phyloP scores from a whole-genome alignment of 2,797 vertebrate species.

The Pangasius sanitwongsei region DNA sequence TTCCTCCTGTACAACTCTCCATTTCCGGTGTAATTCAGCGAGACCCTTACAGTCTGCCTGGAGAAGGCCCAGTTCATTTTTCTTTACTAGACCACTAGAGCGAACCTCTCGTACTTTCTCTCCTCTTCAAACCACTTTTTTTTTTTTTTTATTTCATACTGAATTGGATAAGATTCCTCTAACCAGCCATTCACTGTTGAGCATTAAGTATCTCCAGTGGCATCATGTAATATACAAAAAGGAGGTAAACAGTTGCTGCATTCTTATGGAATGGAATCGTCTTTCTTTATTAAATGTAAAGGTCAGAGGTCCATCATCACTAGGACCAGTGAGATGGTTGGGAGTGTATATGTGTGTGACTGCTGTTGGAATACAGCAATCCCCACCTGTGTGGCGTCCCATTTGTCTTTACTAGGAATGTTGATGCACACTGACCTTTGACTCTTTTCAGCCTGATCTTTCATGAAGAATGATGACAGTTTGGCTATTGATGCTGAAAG shows the following conservation, averaged over 20 bases:
- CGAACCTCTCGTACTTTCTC: background rate
- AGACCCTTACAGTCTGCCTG: background rate
- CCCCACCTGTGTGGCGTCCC: background rate
- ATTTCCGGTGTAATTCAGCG: background rate
- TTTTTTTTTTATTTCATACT: background rate
- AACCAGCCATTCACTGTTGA: background rate
- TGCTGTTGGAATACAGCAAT: background rate
- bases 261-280: background rate
- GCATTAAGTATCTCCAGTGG: background rate
- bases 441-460: background rate
- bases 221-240: background rate
- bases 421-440: background rate
- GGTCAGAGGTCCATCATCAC: background rate
- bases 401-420: background rate
- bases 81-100: background rate
- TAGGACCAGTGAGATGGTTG: background rate
- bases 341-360: background rate
- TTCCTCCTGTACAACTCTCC: background rate
- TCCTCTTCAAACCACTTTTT: background rate
- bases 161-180: background rate
- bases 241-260: background rate
- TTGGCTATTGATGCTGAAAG: background rate
- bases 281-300: background rate
- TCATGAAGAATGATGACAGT: conserved; percentile 7
- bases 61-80: background rate